A percentile compares a stretch with the other conserved stretches of the same genome.
Evolutionary conservation across 2,797 vertebrate species (phyloP).

Genomic region (Gouania willdenowi): DNA sequence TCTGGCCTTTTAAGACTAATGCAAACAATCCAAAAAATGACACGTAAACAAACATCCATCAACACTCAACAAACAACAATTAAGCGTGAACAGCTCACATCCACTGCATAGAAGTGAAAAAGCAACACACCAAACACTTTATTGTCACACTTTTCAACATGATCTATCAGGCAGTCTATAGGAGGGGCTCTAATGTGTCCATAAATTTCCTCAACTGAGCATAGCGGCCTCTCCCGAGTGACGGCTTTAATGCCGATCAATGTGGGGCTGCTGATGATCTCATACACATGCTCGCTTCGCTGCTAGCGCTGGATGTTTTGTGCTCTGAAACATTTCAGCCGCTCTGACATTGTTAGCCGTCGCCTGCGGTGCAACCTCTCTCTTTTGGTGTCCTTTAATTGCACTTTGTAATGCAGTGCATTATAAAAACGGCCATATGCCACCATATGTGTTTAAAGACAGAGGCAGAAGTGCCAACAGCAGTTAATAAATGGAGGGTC

Average conservation of each 20-base stretch:
- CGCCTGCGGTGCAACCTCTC: slow-evolving; percentile 1
- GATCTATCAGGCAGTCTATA: slow-evolving; percentile 55
- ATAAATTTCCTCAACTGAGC: slow-evolving; percentile 58
- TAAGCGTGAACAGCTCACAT: slow-evolving; percentile 28
- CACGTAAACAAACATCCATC: slow-evolving; percentile 22
- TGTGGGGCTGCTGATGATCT: slow-evolving; percentile 61
- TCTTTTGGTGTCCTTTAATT: not conserved
- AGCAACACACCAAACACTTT: slow-evolving; percentile 40
- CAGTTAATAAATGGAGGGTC: not conserved
- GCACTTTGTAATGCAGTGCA: not conserved
- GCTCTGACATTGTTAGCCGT: slow-evolving; percentile 12
- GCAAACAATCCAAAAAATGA: too few species aligned
- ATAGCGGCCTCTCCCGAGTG: slow-evolving; percentile 35
- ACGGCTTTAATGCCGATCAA: slow-evolving; percentile 70
- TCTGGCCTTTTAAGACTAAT: too few species aligned
- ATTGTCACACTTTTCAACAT: slow-evolving; percentile 52
- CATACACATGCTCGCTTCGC: slow-evolving; percentile 32
- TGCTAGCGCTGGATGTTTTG: slow-evolving; percentile 22
- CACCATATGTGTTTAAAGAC: not conserved
- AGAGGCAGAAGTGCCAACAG: not conserved
- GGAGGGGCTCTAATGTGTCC: slow-evolving; percentile 57
- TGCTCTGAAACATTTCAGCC: slow-evolving; percentile 25
- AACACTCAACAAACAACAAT: slow-evolving; percentile 56
- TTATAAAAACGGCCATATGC: too few species aligned
- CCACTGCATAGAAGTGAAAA: slow-evolving; percentile 25